phyloP scores from a whole-genome alignment of 2,113 vertebrate genomes.

The Saimiri boliviensis region DNA sequence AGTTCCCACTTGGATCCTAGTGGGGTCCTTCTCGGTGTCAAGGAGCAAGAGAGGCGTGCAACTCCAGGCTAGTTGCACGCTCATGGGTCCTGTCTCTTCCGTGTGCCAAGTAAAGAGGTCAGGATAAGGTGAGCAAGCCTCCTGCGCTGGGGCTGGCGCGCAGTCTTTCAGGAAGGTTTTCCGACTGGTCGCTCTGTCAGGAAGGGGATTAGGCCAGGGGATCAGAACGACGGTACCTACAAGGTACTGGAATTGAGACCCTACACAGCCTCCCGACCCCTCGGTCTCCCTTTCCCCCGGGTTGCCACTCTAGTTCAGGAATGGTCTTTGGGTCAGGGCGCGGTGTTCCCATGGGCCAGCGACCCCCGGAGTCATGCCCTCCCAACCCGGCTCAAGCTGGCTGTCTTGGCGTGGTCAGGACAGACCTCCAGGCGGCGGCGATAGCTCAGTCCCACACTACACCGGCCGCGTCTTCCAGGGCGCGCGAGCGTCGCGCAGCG shows the following conservation, averaged over 20 bases:
- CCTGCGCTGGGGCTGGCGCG: rapidly evolving
- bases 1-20: not conserved
- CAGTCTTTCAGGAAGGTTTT: not conserved
- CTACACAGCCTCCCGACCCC: not conserved
- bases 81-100: not conserved
- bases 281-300: not conserved
- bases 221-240: too few relatives aligned
- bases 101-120: not conserved
- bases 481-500: slow-evolving; percentile 93
- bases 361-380: not conserved
- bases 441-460: slow-evolving; percentile 63
- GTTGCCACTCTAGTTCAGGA: not conserved
- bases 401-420: not conserved
- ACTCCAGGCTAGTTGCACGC: not conserved
- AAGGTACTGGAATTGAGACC: not conserved
- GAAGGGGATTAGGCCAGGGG: not conserved
- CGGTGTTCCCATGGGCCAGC: not conserved
- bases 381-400: not conserved
- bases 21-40: not conserved
- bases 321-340: not conserved
- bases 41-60: not conserved
- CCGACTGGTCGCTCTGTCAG: not conserved
- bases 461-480: slow-evolving; percentile 92
- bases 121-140: not conserved
- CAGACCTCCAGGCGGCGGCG: not conserved